Conservation (phyloP, 2,888 invertebrate species). For the Sisyra nigra region DNA sequence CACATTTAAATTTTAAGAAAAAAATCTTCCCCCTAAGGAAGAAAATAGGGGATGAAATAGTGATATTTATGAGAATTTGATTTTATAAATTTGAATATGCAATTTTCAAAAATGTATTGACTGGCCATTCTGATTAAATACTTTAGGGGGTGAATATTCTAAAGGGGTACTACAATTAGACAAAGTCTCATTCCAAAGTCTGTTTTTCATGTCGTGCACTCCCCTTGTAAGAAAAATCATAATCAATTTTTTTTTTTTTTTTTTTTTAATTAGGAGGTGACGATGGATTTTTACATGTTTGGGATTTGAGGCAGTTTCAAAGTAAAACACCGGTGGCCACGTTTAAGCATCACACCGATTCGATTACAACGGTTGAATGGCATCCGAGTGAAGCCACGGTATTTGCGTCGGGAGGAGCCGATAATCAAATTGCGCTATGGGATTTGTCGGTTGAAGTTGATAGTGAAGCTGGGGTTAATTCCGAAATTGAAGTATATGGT, state of each 20-base stretch:
- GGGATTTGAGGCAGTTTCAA: constrained; percentile 85
- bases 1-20: too few relatives aligned
- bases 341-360: constrained; percentile 88
- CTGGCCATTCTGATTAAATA: too few relatives aligned
- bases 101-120: too few relatives aligned
- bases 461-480: constrained; percentile 29
- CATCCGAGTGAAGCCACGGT: constrained; percentile 85
- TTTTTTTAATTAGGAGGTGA: constrained; percentile 57
- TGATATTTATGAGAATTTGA: too few relatives aligned
- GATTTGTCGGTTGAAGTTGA: constrained; percentile 86
- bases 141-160: too few relatives aligned
- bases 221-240: too few relatives aligned
- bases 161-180: too few relatives aligned
- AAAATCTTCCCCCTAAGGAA: too few relatives aligned
- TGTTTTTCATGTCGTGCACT: too few relatives aligned
- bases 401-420: constrained; percentile 82
- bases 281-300: constrained; percentile 84
- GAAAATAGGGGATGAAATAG: too few relatives aligned
- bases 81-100: too few relatives aligned
- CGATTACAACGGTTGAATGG: constrained; percentile 96
- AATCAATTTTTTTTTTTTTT: background rate
- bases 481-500: constrained; percentile 2
- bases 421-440: constrained; percentile 94
- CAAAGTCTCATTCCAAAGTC: too few relatives aligned
- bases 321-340: constrained; percentile 68